Evolutionary conservation across 2,888 invertebrate species (phyloP).

Genomic region (Anorthoa munda): DNA sequence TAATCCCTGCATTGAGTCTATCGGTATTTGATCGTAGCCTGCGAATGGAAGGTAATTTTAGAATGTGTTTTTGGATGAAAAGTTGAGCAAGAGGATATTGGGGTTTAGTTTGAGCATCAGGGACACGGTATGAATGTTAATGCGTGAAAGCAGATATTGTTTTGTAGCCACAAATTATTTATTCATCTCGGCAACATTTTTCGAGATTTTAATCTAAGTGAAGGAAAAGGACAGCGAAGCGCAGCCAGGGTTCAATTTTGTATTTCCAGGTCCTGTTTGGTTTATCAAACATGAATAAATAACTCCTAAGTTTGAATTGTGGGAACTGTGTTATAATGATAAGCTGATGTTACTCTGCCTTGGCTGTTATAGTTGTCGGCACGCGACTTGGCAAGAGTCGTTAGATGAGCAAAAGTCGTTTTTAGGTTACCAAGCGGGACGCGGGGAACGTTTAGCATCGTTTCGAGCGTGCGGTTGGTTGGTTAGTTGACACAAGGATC

Average conservation of each 20-base stretch:
- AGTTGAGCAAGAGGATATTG: neutral
- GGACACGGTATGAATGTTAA: conserved; percentile 58
- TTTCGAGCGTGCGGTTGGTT: too few species aligned
- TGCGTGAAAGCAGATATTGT: conserved; percentile 44
- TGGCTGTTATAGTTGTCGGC: too few species aligned
- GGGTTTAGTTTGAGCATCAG: conserved; percentile 43
- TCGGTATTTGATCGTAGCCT: conserved; percentile 99
- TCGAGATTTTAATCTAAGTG: neutral
- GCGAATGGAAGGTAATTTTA: conserved; percentile 66
- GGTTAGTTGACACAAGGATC: too few species aligned
- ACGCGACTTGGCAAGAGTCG: too few species aligned
- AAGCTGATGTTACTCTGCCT: neutral
- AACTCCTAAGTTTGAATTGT: neutral
- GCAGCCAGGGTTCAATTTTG: neutral
- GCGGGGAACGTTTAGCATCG: too few species aligned
- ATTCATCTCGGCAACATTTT: neutral
- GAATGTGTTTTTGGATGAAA: neutral
- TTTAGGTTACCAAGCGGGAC: too few species aligned
- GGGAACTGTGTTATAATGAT: neutral
- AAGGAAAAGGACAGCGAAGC: neutral
- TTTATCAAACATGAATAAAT: neutral
- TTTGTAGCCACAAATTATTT: conserved; percentile 25
- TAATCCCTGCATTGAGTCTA: conserved; percentile 98
- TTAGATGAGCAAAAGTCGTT: too few species aligned
- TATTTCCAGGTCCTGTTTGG: neutral